Percentiles rank a stretch among this genome's conserved stretches.
Evolutionary conservation across 2,113 vertebrate genomes (phyloP).

Genomic region (Periophthalmus modestus): DNA sequence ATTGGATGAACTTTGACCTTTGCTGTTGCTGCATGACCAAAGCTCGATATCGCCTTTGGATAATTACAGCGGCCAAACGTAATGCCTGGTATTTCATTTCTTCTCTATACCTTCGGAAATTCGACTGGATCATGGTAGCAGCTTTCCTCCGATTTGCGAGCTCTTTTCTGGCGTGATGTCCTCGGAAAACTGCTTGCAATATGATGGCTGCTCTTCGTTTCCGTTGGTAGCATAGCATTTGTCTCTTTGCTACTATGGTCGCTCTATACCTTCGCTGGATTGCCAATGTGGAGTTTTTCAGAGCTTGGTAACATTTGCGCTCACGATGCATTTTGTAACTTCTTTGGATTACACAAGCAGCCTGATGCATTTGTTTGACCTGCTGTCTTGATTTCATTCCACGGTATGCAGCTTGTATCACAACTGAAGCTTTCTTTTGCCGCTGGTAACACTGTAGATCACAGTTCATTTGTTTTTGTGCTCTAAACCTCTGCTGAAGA

Average conservation of each 20-base stretch:
- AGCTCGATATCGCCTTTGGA: conserved; percentile 80
- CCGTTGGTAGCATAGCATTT: conserved; percentile 66
- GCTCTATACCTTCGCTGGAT: conserved; percentile 80
- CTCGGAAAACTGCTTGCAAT: conserved; percentile 82
- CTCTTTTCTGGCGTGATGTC: conserved; percentile 62
- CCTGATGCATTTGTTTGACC: conserved; percentile 50
- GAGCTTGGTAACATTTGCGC: conserved; percentile 57
- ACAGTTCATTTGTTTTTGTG: conserved; percentile 59
- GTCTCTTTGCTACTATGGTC: conserved; percentile 19
- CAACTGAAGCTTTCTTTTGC: conserved; percentile 51
- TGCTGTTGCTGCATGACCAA: conserved; percentile 58
- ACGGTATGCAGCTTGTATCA: conserved; percentile 81
- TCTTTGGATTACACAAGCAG: conserved; percentile 79
- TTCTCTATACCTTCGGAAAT: conserved; percentile 73
- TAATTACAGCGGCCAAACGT: conserved; percentile 71
- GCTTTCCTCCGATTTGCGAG: conserved; percentile 69
- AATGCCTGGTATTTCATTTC: conserved; percentile 68
- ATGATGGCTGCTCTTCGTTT: conserved; percentile 56
- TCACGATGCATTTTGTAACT: conserved; percentile 68
- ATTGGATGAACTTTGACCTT: conserved; percentile 60
- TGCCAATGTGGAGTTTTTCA: conserved; percentile 60
- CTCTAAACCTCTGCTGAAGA: conserved; percentile 81
- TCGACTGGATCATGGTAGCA: conserved; percentile 79
- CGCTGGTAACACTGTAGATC: conserved; percentile 53
- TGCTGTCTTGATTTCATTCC: conserved; percentile 73